These are phyloP conservation scores for Malaclemys terrapin DNA, from an alignment of 2,113 vertebrate species.

Conservation along the genomic window DNA sequence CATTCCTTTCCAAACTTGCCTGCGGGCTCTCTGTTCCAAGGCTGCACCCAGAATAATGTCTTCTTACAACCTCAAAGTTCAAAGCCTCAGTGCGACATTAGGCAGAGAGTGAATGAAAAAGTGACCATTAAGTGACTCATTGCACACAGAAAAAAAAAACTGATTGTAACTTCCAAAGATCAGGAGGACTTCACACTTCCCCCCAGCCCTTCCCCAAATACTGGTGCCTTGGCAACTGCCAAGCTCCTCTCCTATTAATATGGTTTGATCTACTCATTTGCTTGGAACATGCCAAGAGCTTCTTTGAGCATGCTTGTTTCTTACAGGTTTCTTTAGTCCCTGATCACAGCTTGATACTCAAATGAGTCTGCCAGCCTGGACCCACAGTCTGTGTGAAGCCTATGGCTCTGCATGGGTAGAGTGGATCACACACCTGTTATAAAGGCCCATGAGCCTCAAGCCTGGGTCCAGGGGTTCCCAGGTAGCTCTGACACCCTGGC, in stretches of 20 bases:
- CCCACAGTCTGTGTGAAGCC: background rate
- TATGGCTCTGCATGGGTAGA: background rate
- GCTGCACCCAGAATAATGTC: background rate
- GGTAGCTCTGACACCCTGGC: background rate
- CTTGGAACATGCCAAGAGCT: background rate
- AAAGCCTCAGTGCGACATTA: background rate
- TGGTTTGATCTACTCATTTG: background rate
- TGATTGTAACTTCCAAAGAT: background rate
- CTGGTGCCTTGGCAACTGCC: background rate
- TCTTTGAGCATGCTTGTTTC: background rate
- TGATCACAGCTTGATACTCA: background rate
- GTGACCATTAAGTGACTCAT: rapidly evolving
- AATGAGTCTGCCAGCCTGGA: background rate
- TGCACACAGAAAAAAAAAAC: background rate
- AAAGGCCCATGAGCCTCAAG: background rate
- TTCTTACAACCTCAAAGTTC: background rate
- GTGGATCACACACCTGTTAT: rapidly evolving
- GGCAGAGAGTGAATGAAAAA: background rate
- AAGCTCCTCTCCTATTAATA: background rate
- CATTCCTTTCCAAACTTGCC: background rate
- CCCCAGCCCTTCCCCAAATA: background rate
- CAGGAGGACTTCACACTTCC: background rate
- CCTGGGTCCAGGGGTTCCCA: too few species aligned
- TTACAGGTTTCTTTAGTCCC: background rate
- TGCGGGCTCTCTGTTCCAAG: conserved; percentile 28